A percentile compares a stretch with the other conserved stretches of the same genome.
Evolutionary conservation across 2,113 vertebrate genomes (phyloP).

Genomic region (Otocyon megalotis): DNA sequence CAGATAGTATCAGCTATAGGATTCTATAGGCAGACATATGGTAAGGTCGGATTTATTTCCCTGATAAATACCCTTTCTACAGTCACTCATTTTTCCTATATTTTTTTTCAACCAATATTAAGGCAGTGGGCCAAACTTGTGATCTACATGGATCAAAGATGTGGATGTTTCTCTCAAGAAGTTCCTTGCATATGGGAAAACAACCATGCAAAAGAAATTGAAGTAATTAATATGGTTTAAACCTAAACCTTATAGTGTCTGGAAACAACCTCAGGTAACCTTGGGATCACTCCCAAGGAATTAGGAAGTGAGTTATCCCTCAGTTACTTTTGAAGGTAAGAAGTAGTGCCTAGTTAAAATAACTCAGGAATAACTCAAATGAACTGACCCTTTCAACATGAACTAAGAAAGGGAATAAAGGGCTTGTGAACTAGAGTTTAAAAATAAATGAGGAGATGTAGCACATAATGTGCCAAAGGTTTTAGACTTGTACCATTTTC

Average conservation of each 20-base stretch:
- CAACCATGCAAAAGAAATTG: background rate
- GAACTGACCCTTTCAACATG: background rate
- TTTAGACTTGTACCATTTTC: background rate
- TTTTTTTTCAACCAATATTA: background rate
- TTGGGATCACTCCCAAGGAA: background rate
- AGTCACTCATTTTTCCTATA: background rate
- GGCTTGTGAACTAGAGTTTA: background rate
- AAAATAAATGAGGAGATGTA: background rate
- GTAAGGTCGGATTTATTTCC: background rate
- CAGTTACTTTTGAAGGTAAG: background rate
- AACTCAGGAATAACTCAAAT: background rate
- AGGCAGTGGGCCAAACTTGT: background rate
- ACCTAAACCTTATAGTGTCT: background rate
- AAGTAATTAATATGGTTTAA: background rate
- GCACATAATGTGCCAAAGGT: background rate
- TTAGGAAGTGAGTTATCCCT: background rate
- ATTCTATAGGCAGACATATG: background rate
- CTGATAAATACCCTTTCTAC: background rate
- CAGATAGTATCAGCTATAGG: background rate
- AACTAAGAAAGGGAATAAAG: background rate
- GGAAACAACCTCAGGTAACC: background rate
- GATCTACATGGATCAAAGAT: background rate
- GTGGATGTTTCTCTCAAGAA: background rate
- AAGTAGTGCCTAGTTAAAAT: background rate
- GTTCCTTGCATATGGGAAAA: background rate